Base-by-base conservation (phyloP, 2,888 invertebrate species). In the Pimpla rufipes region DNA sequence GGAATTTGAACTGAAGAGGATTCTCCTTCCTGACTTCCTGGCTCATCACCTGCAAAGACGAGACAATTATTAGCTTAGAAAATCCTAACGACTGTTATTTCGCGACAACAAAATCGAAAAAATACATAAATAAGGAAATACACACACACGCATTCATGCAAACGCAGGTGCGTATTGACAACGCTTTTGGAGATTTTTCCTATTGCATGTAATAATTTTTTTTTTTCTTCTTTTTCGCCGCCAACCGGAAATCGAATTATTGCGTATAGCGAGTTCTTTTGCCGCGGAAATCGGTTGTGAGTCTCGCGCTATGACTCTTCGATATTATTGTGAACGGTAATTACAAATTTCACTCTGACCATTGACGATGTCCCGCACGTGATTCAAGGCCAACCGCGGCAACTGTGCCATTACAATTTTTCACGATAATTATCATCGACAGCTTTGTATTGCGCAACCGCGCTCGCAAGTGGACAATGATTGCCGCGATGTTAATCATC, bases 1-100 rank as follows among this genome's bases (percentile, higher is more conserved):
- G 97, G 95, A 99, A 99, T 94, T 99, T 98, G 95, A 99, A 99
- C 94, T 99, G 98, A 88, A 99, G 95, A 66, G 99, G 99, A 91
- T 98, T 98, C 94, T 99, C 99, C 94, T 99, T 99, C 95, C 98
- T 99, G 71, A 99, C 98, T 95, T 99, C 99, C 94, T 99, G 99
- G 94, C 97, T 98, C 96, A 98, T 97, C 91, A 99, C 99, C 99
- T 99, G 94, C 0, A 50, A 64, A 10, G 45, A 57, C 47, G 16
- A 64, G 83, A 84, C 79, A 47, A 78, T 59, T n/a, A n/a, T 47
- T 59, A 62, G 45, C 16, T 8, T 68, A 13, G 40, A 29, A 83
- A 75, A 67, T 79, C 57, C 57, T 29, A 0, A 52, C 21, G 2
- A 55, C 21, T n/a, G 13, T 8, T 37, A 8, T 6, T 59, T 62